Conservation (phyloP, 2,797 vertebrate genomes). For the Enteromius unitaeniatus region DNA sequence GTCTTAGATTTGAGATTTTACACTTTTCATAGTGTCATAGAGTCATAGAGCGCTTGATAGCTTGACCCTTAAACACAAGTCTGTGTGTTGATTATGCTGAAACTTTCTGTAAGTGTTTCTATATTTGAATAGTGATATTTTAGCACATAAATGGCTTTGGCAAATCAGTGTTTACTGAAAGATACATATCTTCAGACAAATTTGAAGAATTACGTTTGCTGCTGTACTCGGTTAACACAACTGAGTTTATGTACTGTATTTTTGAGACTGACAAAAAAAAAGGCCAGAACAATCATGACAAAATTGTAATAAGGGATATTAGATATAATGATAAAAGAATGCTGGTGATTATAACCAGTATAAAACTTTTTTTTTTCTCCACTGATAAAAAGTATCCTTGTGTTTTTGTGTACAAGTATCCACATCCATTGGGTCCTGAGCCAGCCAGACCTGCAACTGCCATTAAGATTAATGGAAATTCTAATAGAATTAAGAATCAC, state of each 20-base stretch:
- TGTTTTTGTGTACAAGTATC: not conserved
- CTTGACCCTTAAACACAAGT: not conserved
- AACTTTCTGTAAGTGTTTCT: not conserved
- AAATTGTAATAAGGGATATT: not conserved
- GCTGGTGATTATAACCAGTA: not conserved
- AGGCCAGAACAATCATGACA: not conserved
- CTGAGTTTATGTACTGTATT: conserved; percentile 33
- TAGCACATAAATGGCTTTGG: not conserved
- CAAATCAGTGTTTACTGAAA: not conserved
- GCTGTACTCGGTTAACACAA: conserved; percentile 22
- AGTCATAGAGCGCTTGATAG: not conserved
- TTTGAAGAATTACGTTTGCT: conserved; percentile 17
- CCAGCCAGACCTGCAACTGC: conserved; percentile 1
- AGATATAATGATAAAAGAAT: conserved; percentile 1
- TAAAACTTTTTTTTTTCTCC: not conserved
- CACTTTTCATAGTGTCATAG: not conserved
- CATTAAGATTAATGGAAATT: not conserved
- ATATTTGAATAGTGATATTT: not conserved
- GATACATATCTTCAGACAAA: not conserved
- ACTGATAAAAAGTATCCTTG: not conserved
- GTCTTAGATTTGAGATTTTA: not conserved
- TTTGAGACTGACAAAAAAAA: not conserved
- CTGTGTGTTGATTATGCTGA: not conserved
- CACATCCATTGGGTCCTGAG: not conserved
- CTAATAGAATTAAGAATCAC: not conserved